A percentile compares a stretch with the other conserved stretches of the same genome.
Conservation (phyloP, 92 coral and sea anemone species). For the Scolanthus callimorphus region DNA sequence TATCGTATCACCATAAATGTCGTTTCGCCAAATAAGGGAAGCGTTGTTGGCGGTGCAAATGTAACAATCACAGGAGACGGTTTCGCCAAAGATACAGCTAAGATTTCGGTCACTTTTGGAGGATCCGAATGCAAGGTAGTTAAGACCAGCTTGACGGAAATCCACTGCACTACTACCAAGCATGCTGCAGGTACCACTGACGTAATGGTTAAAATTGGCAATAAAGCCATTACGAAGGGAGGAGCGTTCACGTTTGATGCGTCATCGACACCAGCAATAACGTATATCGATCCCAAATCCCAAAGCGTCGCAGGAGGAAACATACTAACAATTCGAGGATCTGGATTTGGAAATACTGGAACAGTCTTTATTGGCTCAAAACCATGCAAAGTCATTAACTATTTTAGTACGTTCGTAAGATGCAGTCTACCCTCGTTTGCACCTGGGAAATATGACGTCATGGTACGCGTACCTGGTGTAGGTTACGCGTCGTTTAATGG, state of each 20-base stretch:
- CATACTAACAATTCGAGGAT: slow-evolving; percentile 35
- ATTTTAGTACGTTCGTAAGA: slow-evolving; percentile 23
- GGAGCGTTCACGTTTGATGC: slow-evolving; percentile 37
- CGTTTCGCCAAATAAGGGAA: slow-evolving; percentile 47
- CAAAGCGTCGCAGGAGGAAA: slow-evolving; percentile 58
- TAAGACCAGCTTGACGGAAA: slow-evolving; percentile 40
- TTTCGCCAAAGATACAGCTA: slow-evolving; percentile 34
- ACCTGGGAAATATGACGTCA: slow-evolving; percentile 69
- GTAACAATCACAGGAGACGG: slow-evolving; percentile 61
- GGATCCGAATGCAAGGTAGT: slow-evolving; percentile 39
- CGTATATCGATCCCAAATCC: slow-evolving; percentile 14
- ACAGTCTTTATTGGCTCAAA: slow-evolving; percentile 53
- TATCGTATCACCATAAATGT: slow-evolving; percentile 22
- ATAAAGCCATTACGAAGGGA: slow-evolving; percentile 14
- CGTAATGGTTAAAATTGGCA: slow-evolving; percentile 30
- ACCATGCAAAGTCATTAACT: slow-evolving; percentile 47
- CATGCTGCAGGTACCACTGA: slow-evolving; percentile 18
- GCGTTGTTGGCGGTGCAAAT: slow-evolving; percentile 55
- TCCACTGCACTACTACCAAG: slow-evolving; percentile 63
- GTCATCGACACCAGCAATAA: slow-evolving; percentile 7
- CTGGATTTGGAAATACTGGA: slow-evolving; percentile 32
- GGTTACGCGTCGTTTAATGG: slow-evolving; percentile 43
- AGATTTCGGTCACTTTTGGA: slow-evolving; percentile 50
- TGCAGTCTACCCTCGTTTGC: slow-evolving; percentile 62
- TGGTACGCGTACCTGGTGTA: slow-evolving; percentile 23